These are phyloP conservation scores for Biston stratarius DNA, from an alignment of 2,888 invertebrate species.

Conservation along the genomic window DNA sequence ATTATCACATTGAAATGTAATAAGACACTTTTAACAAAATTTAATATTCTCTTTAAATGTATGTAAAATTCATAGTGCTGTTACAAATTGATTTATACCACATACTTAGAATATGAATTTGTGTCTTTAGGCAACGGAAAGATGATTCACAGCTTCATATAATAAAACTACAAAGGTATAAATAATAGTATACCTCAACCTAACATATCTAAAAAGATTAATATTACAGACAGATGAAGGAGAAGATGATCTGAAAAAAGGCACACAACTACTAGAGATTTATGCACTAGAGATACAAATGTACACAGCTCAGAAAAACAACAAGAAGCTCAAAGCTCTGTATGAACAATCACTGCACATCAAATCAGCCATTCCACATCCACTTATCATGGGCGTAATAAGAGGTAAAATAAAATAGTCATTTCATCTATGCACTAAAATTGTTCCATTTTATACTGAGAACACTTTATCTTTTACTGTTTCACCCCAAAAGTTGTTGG, in stretches of 20 bases:
- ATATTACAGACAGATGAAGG: slow-evolving; percentile 95
- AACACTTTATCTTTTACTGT: too few relatives aligned
- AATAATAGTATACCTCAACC: neutral
- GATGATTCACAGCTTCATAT: too few relatives aligned
- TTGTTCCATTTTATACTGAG: too few relatives aligned
- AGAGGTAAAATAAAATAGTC: slow-evolving; percentile 88
- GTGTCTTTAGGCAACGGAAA: too few relatives aligned
- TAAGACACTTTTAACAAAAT: neutral
- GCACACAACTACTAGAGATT: slow-evolving; percentile 98
- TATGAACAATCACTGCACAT: slow-evolving; percentile 99
- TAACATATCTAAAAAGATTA: neutral
- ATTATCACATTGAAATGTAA: neutral
- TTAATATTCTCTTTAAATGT: neutral
- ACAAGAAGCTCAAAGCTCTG: slow-evolving; percentile 97
- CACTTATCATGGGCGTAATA: slow-evolving; percentile 99
- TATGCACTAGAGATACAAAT: slow-evolving; percentile 99
- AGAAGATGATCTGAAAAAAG: slow-evolving; percentile 98
- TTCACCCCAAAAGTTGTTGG: too few relatives aligned
- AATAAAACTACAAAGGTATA: neutral
- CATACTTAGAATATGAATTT: too few relatives aligned
- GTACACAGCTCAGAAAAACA: slow-evolving; percentile 99
- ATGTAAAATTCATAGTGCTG: too few relatives aligned
- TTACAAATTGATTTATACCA: too few relatives aligned
- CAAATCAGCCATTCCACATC: slow-evolving; percentile 99
- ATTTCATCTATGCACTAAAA: too few relatives aligned